Evolutionary conservation across 2,797 vertebrate genomes (phyloP).

Genomic region (Macropus fuliginosus): DNA sequence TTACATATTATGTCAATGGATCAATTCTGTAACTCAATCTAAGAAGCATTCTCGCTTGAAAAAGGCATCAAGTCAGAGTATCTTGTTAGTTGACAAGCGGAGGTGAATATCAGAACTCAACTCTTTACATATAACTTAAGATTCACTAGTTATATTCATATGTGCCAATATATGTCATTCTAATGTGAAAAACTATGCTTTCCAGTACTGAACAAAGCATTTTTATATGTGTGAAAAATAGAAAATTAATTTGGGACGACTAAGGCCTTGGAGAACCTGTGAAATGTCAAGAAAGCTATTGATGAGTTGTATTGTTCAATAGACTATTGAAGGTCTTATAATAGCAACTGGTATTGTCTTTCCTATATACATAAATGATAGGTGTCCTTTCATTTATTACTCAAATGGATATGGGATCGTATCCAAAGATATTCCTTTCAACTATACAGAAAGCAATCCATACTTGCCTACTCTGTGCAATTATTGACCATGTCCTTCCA

Average conservation of each 20-base stretch:
- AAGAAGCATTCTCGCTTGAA: too few species aligned
- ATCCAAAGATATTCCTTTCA: neutral
- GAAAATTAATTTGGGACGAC: neutral
- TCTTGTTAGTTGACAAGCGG: too few species aligned
- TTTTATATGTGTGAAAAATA: neutral
- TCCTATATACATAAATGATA: neutral
- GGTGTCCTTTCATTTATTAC: neutral
- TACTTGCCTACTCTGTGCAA: neutral
- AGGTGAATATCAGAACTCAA: too few species aligned
- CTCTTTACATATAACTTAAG: too few species aligned
- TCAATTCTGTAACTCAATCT: too few species aligned
- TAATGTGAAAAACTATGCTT: neutral
- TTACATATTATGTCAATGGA: too few species aligned
- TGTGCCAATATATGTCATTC: neutral
- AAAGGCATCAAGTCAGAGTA: too few species aligned
- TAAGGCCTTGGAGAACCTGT: neutral
- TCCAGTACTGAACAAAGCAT: neutral
- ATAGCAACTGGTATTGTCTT: neutral
- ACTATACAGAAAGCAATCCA: neutral
- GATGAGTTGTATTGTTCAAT: neutral
- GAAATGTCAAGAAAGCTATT: neutral
- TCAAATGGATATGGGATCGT: neutral
- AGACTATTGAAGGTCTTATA: neutral
- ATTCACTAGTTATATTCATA: neutral
- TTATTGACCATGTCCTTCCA: neutral